Evolutionary conservation across 1,140 invertebrate species (phyloP).

Genomic region (Eubasilissa regina): DNA sequence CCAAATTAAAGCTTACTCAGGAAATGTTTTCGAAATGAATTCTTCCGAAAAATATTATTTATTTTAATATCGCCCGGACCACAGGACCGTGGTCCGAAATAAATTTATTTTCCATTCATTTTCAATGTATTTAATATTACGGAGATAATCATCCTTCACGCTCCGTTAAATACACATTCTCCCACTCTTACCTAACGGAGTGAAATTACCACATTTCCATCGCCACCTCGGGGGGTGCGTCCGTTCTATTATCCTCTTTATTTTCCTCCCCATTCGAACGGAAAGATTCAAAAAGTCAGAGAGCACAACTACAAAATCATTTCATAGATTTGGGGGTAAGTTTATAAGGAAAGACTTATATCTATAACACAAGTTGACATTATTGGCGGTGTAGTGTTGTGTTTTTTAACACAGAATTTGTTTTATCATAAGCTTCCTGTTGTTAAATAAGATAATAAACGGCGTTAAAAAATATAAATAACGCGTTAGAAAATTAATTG

Average conservation of each 20-base stretch:
- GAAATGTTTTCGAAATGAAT: neutral
- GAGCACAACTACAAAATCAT: neutral
- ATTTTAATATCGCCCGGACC: slow-evolving; percentile 26
- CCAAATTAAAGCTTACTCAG: neutral
- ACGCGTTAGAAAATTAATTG: too few relatives aligned
- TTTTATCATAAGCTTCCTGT: too few relatives aligned
- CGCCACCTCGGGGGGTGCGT: slow-evolving; percentile 35
- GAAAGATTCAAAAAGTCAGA: slow-evolving; percentile 27
- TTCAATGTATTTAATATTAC: slow-evolving; percentile 55
- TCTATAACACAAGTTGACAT: too few relatives aligned
- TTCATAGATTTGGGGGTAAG: too few relatives aligned
- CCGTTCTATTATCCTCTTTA: slow-evolving; percentile 54
- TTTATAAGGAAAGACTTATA: too few relatives aligned
- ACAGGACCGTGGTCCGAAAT: slow-evolving; percentile 37
- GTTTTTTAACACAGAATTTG: too few relatives aligned
- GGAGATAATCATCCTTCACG: slow-evolving; percentile 59
- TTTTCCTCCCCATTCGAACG: slow-evolving; percentile 41
- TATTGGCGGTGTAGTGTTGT: too few relatives aligned
- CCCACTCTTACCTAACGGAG: slow-evolving; percentile 52
- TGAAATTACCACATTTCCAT: slow-evolving; percentile 59
- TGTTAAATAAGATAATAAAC: too few relatives aligned
- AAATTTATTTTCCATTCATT: slow-evolving; percentile 54
- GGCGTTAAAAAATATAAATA: too few relatives aligned
- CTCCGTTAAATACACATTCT: slow-evolving; percentile 58
- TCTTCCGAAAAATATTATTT: neutral